phyloP scores from a whole-genome alignment of 2,797 vertebrate genomes.

The Melanotaenia nigrans region DNA sequence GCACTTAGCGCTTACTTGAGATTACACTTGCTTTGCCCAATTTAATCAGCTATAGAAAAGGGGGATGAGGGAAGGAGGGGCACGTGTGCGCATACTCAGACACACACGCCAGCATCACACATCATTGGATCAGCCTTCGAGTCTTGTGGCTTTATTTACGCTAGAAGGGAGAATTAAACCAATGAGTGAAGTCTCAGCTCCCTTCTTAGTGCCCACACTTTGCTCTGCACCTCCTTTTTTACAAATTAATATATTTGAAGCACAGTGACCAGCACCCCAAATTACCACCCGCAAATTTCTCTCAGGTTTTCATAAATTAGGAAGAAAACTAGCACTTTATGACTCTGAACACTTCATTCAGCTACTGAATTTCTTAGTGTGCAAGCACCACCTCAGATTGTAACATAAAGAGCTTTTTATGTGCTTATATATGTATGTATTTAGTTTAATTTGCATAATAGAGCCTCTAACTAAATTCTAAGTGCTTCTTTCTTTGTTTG shows the following conservation, averaged over 20 bases:
- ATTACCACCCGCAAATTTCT: constrained; percentile 52
- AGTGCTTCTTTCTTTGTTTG: constrained; percentile 26
- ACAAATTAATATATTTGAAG: constrained; percentile 54
- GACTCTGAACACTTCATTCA: constrained; percentile 33
- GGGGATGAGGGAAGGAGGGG: constrained; percentile 18
- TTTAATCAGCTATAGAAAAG: constrained; percentile 72
- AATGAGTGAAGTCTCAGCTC: constrained; percentile 54
- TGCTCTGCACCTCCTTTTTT: constrained; percentile 52
- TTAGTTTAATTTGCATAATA: constrained; percentile 8
- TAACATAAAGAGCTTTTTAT: constrained; percentile 36
- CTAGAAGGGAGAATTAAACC: constrained; percentile 60
- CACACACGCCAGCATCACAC: constrained; percentile 39
- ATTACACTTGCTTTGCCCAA: constrained; percentile 59
- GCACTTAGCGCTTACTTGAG: constrained; percentile 56
- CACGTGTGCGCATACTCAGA: constrained; percentile 10
- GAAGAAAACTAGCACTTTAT: constrained; percentile 33
- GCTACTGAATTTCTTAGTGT: constrained; percentile 3
- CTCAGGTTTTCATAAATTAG: constrained; percentile 37
- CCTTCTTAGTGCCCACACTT: constrained; percentile 49
- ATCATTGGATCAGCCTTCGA: constrained; percentile 69
- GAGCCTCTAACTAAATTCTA: not conserved
- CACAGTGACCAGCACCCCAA: constrained; percentile 34
- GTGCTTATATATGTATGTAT: constrained; percentile 10
- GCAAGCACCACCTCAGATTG: constrained; percentile 46
- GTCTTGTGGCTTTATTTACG: constrained; percentile 63